phyloP scores from a whole-genome alignment of 1,140 invertebrate species.

The Asbolus verrucosus region DNA sequence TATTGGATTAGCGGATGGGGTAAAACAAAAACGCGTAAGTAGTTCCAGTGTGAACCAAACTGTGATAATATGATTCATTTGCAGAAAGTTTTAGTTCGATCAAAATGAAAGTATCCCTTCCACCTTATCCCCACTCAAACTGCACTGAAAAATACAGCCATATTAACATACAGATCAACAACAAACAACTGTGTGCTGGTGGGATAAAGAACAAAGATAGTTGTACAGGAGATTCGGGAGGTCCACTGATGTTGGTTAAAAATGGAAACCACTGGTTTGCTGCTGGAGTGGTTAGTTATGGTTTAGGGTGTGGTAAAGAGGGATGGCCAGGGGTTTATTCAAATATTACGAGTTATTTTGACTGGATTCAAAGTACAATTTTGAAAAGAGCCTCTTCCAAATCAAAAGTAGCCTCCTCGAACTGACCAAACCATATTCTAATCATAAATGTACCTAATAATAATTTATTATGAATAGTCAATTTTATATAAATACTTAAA shows the following conservation, averaged over 20 bases:
- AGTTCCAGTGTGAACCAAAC: not conserved
- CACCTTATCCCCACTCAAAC: slow-evolving; percentile 49
- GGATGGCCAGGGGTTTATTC: slow-evolving; percentile 74
- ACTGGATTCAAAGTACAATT: slow-evolving; percentile 67
- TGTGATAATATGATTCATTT: not conserved
- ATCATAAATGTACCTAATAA: too few relatives aligned
- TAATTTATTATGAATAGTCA: too few relatives aligned
- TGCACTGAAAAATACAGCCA: slow-evolving; percentile 61
- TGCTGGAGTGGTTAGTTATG: slow-evolving; percentile 74
- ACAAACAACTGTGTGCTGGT: slow-evolving; percentile 68
- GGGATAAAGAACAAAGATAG: slow-evolving; percentile 66
- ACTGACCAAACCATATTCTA: too few relatives aligned
- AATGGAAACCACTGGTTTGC: slow-evolving; percentile 53
- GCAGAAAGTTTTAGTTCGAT: slow-evolving; percentile 17
- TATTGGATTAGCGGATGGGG: slow-evolving; percentile 62
- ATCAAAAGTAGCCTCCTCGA: too few relatives aligned
- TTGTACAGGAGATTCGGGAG: slow-evolving; percentile 73
- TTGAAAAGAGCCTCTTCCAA: not conserved
- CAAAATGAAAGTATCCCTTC: slow-evolving; percentile 56
- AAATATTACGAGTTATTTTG: slow-evolving; percentile 68
- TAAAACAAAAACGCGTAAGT: slow-evolving; percentile 56
- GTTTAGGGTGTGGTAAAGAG: slow-evolving; percentile 69
- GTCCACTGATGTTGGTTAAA: slow-evolving; percentile 68
- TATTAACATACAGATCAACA: slow-evolving; percentile 44
- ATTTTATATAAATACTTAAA: too few relatives aligned